A percentile compares a stretch with the other conserved stretches of the same genome.
Conservation (phyloP, 1,140 invertebrate genomes). For the Zaprionus camerounensis region DNA sequence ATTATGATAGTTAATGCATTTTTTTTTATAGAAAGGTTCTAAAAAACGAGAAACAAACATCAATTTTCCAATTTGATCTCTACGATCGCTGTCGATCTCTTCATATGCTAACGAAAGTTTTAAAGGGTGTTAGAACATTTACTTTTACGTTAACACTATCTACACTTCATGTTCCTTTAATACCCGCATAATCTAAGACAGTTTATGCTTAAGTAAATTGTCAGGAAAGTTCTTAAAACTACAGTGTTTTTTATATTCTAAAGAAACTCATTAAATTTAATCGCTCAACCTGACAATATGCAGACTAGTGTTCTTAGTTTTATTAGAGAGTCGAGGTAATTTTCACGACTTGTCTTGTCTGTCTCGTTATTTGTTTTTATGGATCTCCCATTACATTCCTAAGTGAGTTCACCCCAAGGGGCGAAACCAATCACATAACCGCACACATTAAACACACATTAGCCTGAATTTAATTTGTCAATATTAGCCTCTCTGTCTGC, state of each 20-base stretch:
- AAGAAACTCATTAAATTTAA: conserved; percentile 7
- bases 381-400: not conserved
- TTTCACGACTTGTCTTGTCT: conserved; percentile 4
- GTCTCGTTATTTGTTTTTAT: not conserved
- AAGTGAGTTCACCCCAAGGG: not conserved
- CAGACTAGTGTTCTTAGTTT: not conserved
- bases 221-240: not conserved
- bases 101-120: not conserved
- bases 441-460: conserved; percentile 75
- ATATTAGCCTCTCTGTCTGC: conserved; percentile 62
- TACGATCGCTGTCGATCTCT: no score
- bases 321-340: conserved; percentile 1
- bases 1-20: no score
- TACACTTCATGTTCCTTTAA: not conserved
- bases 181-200: not conserved
- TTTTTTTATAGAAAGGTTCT: no score
- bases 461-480: conserved; percentile 81
- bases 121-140: not conserved
- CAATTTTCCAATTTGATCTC: no score
- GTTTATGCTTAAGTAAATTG: not conserved
- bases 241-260: not conserved
- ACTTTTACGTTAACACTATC: not conserved
- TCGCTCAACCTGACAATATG: not conserved
- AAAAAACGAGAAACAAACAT: no score
- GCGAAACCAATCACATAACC: conserved; percentile 34